These are phyloP conservation scores for Colinus virginianus DNA, from an alignment of 2,113 vertebrate species.

Conservation along the genomic window DNA sequence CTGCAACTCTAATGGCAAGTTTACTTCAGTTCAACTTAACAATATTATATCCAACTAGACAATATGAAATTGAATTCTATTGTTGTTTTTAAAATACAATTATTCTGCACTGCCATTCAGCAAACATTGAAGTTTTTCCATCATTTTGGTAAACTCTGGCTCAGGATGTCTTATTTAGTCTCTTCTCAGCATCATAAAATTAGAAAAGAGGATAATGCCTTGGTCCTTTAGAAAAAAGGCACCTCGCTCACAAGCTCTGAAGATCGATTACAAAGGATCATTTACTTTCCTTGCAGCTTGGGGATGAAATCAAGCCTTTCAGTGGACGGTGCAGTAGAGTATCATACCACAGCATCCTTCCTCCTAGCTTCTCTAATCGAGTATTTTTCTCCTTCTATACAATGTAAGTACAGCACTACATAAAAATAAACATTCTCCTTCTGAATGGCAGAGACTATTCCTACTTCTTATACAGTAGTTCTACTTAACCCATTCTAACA, in stretches of 20 bases:
- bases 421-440: conserved; percentile 5
- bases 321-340: background rate
- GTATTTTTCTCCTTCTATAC: conserved; percentile 13
- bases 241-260: background rate
- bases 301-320: conserved; percentile 41
- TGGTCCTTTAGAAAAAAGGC: background rate
- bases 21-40: background rate
- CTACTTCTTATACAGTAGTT: background rate
- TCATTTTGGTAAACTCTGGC: background rate
- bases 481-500: background rate
- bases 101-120: background rate
- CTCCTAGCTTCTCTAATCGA: background rate
- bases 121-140: background rate
- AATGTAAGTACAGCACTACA: background rate
- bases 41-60: background rate
- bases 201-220: conserved; percentile 12
- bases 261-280: background rate
- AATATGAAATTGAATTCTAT: background rate
- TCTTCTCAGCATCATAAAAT: conserved; percentile 41
- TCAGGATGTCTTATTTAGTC: background rate
- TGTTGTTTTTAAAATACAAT: background rate
- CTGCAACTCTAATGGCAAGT: background rate
- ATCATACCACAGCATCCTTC: background rate
- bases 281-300: conserved; percentile 59
- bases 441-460: background rate